Evolutionary conservation across 2,113 vertebrate genomes (phyloP).

Genomic region (Colistium nudipinnis): DNA sequence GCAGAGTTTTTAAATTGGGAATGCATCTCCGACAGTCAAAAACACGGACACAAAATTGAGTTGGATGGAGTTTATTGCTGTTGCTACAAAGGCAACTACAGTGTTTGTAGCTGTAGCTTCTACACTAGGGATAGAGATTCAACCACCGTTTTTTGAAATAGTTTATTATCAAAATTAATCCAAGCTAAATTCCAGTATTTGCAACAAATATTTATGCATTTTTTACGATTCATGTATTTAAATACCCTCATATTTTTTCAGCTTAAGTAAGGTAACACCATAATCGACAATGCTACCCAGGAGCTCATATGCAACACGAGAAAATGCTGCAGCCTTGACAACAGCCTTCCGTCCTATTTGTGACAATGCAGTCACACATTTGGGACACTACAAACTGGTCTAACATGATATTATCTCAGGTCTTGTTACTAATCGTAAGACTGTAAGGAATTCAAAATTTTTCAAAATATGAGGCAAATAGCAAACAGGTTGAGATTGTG

Average conservation of each 20-base stretch:
- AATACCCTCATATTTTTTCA: neutral
- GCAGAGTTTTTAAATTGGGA: constrained; percentile 58
- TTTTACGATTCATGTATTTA: neutral
- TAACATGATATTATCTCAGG: neutral
- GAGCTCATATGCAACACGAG: constrained; percentile 31
- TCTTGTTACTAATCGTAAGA: neutral
- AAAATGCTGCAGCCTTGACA: constrained; percentile 25
- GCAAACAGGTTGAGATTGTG: neutral
- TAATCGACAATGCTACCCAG: constrained; percentile 3
- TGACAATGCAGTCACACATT: neutral
- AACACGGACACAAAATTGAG: constrained; percentile 9
- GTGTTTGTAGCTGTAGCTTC: neutral
- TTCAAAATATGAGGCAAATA: neutral
- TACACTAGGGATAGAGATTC: too few relatives aligned
- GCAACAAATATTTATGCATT: neutral
- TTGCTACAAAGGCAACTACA: neutral
- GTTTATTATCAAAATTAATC: neutral
- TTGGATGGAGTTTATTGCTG: constrained; percentile 10
- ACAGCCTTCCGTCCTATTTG: constrained; percentile 26
- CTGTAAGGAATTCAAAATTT: neutral
- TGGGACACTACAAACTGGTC: constrained; percentile 6
- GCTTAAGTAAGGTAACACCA: neutral
- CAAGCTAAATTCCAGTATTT: neutral
- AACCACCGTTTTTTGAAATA: neutral
- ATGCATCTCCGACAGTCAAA: constrained; percentile 30